Conservation (phyloP, 2,797 vertebrate genomes). For the Morelia viridis region DNA sequence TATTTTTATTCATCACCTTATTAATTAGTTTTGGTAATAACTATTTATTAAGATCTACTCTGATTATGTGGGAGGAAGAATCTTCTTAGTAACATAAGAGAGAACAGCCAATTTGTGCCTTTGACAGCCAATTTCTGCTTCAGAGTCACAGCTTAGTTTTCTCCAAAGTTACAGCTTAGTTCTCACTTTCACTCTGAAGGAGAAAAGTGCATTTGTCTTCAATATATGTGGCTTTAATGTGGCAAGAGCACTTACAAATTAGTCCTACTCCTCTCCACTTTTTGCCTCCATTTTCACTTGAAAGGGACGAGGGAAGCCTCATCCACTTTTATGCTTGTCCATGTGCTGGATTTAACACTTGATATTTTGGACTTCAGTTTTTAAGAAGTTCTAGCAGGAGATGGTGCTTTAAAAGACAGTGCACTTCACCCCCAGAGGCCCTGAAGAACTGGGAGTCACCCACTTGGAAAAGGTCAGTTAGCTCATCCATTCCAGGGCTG, state of each 20-base stretch:
- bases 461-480: conserved; percentile 4
- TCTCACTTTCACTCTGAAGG: background rate
- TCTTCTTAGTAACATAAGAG: background rate
- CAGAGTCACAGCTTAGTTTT: background rate
- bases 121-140: background rate
- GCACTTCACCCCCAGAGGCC: background rate
- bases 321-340: background rate
- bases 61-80: background rate
- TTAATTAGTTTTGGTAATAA: background rate
- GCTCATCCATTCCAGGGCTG: background rate
- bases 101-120: background rate
- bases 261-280: background rate
- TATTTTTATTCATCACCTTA: background rate
- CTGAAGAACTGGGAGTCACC: background rate
- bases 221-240: background rate
- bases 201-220: background rate
- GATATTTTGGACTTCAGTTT: background rate
- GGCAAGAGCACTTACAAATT: background rate
- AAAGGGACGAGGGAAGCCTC: background rate
- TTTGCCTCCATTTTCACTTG: background rate
- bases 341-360: background rate
- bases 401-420: background rate
- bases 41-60: background rate
- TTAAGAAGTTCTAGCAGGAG: background rate
- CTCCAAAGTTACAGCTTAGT: background rate